A percentile compares a stretch with the other conserved stretches of the same genome.
Conservation (phyloP, 2,888 invertebrate species). For the Trimorus sp. region DNA sequence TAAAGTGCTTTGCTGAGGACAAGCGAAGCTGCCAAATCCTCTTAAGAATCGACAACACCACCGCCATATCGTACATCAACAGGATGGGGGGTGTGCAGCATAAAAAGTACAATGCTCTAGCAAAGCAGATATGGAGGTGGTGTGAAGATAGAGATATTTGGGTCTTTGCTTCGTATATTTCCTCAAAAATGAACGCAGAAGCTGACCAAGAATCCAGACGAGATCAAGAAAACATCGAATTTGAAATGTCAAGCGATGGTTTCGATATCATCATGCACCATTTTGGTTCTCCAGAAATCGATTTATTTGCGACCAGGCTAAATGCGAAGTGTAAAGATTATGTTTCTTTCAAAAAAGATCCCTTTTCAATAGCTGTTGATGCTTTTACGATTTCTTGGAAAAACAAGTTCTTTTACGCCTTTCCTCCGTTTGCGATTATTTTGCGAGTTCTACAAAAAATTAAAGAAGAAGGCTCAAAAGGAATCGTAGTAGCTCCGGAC, state of each 20-base stretch:
- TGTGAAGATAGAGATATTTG: constrained; percentile 9
- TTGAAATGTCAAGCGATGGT: not conserved
- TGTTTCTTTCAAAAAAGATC: constrained; percentile 21
- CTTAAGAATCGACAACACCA: constrained; percentile 18
- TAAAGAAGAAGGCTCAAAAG: constrained; percentile 70
- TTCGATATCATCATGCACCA: not conserved
- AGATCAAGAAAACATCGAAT: not conserved
- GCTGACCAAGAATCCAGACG: constrained; percentile 19
- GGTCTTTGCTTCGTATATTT: constrained; percentile 20
- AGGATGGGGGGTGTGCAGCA: constrained; percentile 12
- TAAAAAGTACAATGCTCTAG: not conserved
- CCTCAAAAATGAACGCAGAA: not conserved
- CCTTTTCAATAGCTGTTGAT: constrained; percentile 37
- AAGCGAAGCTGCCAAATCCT: constrained; percentile 4
- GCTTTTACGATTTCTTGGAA: constrained; percentile 63
- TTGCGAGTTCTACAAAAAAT: constrained; percentile 73
- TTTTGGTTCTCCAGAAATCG: not conserved
- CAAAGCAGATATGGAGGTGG: constrained; percentile 22
- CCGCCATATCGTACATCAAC: constrained; percentile 32
- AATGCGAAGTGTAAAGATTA: constrained; percentile 17
- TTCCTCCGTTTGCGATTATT: constrained; percentile 72
- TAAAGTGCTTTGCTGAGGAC: constrained; percentile 58
- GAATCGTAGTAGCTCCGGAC: constrained; percentile 74
- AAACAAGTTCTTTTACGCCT: constrained; percentile 56
- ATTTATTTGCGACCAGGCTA: constrained; percentile 15